Evolutionary conservation across 2,888 invertebrate genomes (phyloP).

Genomic region (Agapetus fuscipes): DNA sequence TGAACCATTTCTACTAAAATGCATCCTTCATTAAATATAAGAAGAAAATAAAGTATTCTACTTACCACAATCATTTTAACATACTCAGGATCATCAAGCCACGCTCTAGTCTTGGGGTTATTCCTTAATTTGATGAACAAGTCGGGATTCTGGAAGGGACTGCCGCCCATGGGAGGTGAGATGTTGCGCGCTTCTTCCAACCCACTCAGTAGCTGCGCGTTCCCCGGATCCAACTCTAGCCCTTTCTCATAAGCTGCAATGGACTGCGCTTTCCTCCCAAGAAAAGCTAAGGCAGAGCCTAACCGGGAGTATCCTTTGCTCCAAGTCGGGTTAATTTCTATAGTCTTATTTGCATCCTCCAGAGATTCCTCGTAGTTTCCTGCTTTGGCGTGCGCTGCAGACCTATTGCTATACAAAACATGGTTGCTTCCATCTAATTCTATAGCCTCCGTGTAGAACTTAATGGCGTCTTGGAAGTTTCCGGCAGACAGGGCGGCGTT

Average conservation of each 20-base stretch:
- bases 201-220: slow-evolving; percentile 59
- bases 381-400: slow-evolving; percentile 81
- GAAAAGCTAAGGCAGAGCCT: slow-evolving; percentile 73
- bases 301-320: slow-evolving; percentile 83
- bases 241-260: slow-evolving; percentile 62
- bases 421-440: slow-evolving; percentile 70
- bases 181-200: slow-evolving; percentile 50
- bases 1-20: too few species aligned
- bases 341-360: slow-evolving; percentile 76
- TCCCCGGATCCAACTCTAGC: slow-evolving; percentile 60
- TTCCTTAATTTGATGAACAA: slow-evolving; percentile 51
- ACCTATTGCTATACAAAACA: slow-evolving; percentile 85
- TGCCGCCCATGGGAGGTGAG: slow-evolving; percentile 25
- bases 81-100: slow-evolving; percentile 67
- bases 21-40: too few species aligned
- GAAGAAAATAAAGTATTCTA: too few species aligned
- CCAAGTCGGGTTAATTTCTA: slow-evolving; percentile 76
- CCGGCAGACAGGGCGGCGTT: slow-evolving; percentile 73
- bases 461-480: slow-evolving; percentile 69
- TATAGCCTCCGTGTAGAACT: slow-evolving; percentile 74
- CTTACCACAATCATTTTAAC: slow-evolving; percentile 45
- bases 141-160: slow-evolving; percentile 48
- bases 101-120: slow-evolving; percentile 61
- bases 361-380: slow-evolving; percentile 65
- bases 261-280: slow-evolving; percentile 67